A percentile compares a stretch with the other conserved stretches of the same genome.
These are phyloP conservation scores for Proisotoma minuta DNA, from an alignment of 2,888 invertebrate genomes.

Conservation along the genomic window DNA sequence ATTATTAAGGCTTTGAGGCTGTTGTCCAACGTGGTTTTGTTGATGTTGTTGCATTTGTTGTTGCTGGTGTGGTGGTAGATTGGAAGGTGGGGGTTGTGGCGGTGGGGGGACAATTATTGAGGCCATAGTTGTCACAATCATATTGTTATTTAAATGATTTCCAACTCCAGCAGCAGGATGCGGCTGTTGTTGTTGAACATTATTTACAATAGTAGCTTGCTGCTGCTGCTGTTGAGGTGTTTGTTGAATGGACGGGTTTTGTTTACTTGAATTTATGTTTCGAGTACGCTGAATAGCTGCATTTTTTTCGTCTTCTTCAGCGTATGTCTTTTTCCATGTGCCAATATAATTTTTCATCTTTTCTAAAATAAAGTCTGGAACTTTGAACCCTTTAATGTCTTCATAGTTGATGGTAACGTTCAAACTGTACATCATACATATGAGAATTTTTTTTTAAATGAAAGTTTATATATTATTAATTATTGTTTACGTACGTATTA, in stretches of 20 bases:
- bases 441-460: neutral
- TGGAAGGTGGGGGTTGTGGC: constrained; percentile 26
- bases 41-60: constrained; percentile 29
- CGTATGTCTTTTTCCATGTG: constrained; percentile 47
- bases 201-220: no score
- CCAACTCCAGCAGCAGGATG: constrained; percentile 14
- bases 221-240: neutral
- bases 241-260: constrained; percentile 4
- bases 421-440: constrained; percentile 31
- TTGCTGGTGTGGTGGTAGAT: constrained; percentile 14
- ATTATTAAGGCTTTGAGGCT: constrained; percentile 44
- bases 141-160: constrained; percentile 31
- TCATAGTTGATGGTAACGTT: constrained; percentile 51
- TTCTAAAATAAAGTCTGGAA: constrained; percentile 67
- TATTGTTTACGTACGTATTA: constrained; percentile 59
- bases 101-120: constrained; percentile 41
- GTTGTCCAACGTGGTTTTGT: constrained; percentile 32
- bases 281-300: constrained; percentile 22
- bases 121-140: constrained; percentile 32
- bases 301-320: constrained; percentile 43
- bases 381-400: constrained; percentile 69
- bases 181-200: no score
- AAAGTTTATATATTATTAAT: no score
- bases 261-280: constrained; percentile 18
- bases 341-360: constrained; percentile 68